These are phyloP conservation scores for Electrophaes corylata DNA, from an alignment of 2,888 invertebrate genomes.

Conservation along the genomic window DNA sequence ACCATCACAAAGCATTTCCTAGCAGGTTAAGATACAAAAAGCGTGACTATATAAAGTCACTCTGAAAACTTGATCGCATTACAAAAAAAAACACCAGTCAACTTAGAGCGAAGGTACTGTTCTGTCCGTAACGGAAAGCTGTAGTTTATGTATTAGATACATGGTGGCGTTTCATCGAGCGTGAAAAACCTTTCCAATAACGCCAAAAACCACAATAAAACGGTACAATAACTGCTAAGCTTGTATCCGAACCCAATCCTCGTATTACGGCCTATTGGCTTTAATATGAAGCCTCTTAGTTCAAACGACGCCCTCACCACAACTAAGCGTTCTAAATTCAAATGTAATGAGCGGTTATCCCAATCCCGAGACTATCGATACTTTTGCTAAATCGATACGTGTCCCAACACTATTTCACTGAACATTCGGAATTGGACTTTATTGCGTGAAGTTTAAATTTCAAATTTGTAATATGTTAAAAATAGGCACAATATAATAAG, in stretches of 20 bases:
- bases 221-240: slow-evolving; percentile 18
- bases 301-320: slow-evolving; percentile 34
- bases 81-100: no score
- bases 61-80: no score
- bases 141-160: background rate
- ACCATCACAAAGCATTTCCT: no score
- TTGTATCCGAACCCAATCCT: slow-evolving; percentile 11
- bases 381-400: slow-evolving; percentile 15
- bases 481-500: background rate
- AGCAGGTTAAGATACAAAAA: no score
- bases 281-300: slow-evolving; percentile 29
- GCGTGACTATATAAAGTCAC: no score
- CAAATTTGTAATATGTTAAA: background rate
- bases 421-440: slow-evolving; percentile 5
- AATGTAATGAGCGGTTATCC: slow-evolving; percentile 58
- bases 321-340: slow-evolving; percentile 57
- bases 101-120: no score
- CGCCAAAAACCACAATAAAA: slow-evolving; percentile 24
- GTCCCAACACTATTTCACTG: slow-evolving; percentile 20
- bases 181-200: slow-evolving; percentile 12
- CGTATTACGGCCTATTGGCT: slow-evolving; percentile 22
- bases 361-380: slow-evolving; percentile 34
- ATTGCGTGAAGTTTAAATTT: background rate
- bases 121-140: background rate
- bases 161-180: no score